phyloP scores from a whole-genome alignment of 2,888 invertebrate genomes.

The Campaea margaritaria region DNA sequence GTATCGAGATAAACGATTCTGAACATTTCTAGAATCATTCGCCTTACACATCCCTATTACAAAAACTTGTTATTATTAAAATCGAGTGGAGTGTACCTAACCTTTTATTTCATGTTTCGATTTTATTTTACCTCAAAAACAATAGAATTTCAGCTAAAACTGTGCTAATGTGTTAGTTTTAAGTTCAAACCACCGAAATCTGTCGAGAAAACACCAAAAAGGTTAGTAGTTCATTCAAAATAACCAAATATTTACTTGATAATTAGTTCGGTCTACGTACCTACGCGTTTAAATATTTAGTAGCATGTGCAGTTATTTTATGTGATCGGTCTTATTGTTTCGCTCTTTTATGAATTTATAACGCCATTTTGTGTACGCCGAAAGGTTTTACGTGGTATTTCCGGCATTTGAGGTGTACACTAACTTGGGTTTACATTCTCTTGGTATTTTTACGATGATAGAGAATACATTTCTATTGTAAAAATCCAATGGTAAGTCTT shows the following conservation, averaged over 20 bases:
- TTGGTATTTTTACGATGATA: slow-evolving; percentile 27
- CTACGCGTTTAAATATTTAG: slow-evolving; percentile 64
- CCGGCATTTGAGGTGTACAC: slow-evolving; percentile 17
- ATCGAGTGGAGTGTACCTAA: slow-evolving; percentile 59
- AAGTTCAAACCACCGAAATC: slow-evolving; percentile 41
- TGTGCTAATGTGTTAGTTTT: slow-evolving; percentile 52
- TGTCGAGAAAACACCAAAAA: slow-evolving; percentile 53
- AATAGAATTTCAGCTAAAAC: slow-evolving; percentile 54
- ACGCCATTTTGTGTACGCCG: slow-evolving; percentile 72
- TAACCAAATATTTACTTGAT: slow-evolving; percentile 56
- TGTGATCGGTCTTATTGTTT: slow-evolving; percentile 74
- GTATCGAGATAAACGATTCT: not conserved
- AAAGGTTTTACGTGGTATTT: slow-evolving; percentile 48
- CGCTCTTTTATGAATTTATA: slow-evolving; percentile 64
- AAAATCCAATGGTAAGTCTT: slow-evolving; percentile 30
- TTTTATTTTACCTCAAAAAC: slow-evolving; percentile 68
- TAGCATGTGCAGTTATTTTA: slow-evolving; percentile 80
- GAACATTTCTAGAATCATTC: slow-evolving; percentile 6
- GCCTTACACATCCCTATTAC: slow-evolving; percentile 44
- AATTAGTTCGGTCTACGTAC: slow-evolving; percentile 72
- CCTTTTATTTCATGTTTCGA: slow-evolving; percentile 76
- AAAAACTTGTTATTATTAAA: slow-evolving; percentile 79
- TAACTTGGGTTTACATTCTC: slow-evolving; percentile 17
- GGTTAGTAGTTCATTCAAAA: slow-evolving; percentile 74
- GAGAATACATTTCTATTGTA: slow-evolving; percentile 23